A percentile compares a stretch with the other conserved stretches of the same genome.
Conservation (phyloP, 2,113 vertebrate genomes). For the Anhinga rufa region DNA sequence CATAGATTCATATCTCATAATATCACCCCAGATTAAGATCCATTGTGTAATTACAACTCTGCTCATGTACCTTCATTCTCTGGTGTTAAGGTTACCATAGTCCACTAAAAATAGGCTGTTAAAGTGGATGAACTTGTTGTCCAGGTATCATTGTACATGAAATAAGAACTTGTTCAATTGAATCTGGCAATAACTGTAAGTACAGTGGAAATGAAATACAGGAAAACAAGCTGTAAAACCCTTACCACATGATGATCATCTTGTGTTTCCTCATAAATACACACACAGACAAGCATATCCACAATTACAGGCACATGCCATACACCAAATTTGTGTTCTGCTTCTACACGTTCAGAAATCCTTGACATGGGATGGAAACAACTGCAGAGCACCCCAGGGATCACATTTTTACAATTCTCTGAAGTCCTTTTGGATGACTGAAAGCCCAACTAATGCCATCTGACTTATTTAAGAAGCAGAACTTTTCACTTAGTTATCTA, state of each 20-base stretch:
- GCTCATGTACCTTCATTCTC: neutral
- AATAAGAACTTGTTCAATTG: neutral
- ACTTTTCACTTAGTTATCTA: neutral
- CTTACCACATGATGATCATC: neutral
- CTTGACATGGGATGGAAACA: neutral
- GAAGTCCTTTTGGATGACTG: neutral
- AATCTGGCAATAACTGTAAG: neutral
- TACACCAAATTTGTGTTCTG: neutral
- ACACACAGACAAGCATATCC: neutral
- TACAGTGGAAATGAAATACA: neutral
- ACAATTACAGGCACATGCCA: neutral
- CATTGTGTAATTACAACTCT: slow-evolving; percentile 6
- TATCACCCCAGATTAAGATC: slow-evolving; percentile 8
- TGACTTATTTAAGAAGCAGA: neutral
- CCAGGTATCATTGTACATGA: neutral
- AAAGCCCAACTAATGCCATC: neutral
- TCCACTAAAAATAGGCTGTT: neutral
- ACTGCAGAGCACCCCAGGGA: neutral
- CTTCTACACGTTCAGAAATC: neutral
- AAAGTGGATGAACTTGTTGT: neutral
- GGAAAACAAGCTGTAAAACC: neutral
- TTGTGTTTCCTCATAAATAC: neutral
- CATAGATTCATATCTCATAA: slow-evolving; percentile 10
- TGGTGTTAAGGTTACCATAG: neutral
- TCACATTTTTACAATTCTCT: neutral